Conservation (phyloP, 2,888 invertebrate genomes). For the Tipula vernalis region DNA sequence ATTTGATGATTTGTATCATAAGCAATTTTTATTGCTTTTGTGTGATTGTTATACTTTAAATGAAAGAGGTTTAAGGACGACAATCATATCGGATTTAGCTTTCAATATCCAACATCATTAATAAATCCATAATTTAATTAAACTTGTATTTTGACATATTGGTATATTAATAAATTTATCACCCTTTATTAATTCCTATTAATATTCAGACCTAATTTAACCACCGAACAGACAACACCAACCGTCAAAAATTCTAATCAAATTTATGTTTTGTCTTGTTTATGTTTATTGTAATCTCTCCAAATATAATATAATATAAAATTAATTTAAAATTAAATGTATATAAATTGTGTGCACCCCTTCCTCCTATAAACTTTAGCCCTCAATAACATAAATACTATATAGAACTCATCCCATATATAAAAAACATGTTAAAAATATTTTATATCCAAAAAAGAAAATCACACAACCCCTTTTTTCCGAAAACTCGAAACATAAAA, state of each 20-base stretch:
- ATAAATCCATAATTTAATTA: not conserved
- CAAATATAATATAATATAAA: not conserved
- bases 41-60: not conserved
- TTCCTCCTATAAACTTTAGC: not conserved
- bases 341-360: not conserved
- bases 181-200: not conserved
- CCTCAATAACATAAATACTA: not conserved
- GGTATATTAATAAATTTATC: not conserved
- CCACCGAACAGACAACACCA: not conserved
- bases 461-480: not conserved
- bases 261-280: not conserved
- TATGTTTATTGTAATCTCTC: not conserved
- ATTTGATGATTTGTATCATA: not conserved
- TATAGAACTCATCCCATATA: not conserved
- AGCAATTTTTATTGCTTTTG: not conserved
- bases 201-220: not conserved
- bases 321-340: conserved; percentile 4
- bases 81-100: not conserved
- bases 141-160: not conserved
- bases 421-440: not conserved
- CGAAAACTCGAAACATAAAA: not conserved
- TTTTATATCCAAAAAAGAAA: not conserved
- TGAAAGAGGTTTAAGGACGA: not conserved
- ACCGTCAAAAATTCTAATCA: not conserved
- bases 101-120: not conserved